Conservation (phyloP, 2,797 vertebrate species). For the Lagodon rhomboides region DNA sequence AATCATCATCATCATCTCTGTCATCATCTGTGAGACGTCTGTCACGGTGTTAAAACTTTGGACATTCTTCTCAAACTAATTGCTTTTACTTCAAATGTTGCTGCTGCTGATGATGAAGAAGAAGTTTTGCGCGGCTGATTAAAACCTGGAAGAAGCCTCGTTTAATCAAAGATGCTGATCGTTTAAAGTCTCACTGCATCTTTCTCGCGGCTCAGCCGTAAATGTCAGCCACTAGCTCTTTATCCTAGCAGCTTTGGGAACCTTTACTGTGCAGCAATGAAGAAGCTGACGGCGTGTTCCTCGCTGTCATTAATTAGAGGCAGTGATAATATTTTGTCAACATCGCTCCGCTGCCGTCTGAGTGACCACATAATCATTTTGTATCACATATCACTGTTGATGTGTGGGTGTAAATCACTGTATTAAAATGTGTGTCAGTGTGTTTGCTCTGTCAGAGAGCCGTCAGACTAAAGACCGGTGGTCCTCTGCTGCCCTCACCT, state of each 20-base stretch:
- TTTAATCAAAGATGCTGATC: conserved; percentile 1
- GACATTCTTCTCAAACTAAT: neutral
- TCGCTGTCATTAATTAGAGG: conserved; percentile 13
- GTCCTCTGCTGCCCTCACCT: conserved; percentile 88
- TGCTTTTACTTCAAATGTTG: neutral
- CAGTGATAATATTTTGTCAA: conserved; percentile 13
- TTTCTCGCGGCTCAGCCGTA: neutral
- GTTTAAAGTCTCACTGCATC: neutral
- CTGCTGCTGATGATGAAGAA: neutral
- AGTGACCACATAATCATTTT: neutral
- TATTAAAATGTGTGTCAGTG: neutral
- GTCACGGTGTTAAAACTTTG: neutral
- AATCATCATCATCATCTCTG: no score
- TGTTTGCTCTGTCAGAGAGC: neutral
- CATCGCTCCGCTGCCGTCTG: neutral
- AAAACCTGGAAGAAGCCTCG: neutral
- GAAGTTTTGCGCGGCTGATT: neutral
- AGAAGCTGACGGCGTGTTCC: neutral
- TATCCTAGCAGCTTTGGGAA: neutral
- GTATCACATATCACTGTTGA: neutral
- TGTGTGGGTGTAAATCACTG: conserved; percentile 3
- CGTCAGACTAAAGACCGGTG: neutral
- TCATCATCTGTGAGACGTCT: neutral
- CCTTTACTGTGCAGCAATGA: neutral
- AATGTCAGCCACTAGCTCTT: conserved; percentile 21